These are phyloP conservation scores for Psittacula echo DNA, from an alignment of 2,797 vertebrate species.

Conservation along the genomic window DNA sequence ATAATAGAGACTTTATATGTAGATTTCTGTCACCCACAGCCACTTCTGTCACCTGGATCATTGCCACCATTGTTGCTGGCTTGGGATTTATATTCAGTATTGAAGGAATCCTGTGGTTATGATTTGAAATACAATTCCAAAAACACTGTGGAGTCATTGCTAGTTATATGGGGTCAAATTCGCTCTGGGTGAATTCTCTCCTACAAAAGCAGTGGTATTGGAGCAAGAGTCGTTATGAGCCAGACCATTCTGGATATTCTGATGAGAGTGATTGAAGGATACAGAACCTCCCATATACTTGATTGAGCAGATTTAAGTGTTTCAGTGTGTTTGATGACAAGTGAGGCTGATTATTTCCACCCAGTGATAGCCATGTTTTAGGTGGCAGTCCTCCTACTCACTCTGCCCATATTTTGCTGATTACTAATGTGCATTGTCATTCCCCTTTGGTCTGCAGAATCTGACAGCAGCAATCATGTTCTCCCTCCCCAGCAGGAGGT, in stretches of 20 bases:
- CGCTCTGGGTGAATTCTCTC: not conserved
- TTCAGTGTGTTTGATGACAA: not conserved
- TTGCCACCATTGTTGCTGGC: constrained; percentile 22
- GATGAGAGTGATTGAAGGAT: not conserved
- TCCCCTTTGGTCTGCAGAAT: not conserved
- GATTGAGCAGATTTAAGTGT: not conserved
- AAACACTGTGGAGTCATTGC: not conserved
- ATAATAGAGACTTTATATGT: not conserved
- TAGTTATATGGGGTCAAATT: not conserved
- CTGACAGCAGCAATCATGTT: not conserved
- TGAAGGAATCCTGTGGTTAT: not conserved
- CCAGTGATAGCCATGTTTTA: not conserved
- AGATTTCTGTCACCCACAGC: not conserved
- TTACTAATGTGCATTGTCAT: not conserved
- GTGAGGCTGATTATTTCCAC: not conserved
- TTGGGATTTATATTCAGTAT: constrained; percentile 9
- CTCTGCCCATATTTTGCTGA: not conserved
- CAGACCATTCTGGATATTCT: not conserved
- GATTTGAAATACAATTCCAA: constrained; percentile 20
- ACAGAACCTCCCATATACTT: not conserved
- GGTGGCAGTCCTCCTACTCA: not conserved
- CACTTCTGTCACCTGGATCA: constrained; percentile 1
- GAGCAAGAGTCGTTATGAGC: not conserved
- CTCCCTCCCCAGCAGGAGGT: not conserved
- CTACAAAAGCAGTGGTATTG: not conserved